phyloP scores from a whole-genome alignment of 2,888 invertebrate genomes.

The Furcula furcula region DNA sequence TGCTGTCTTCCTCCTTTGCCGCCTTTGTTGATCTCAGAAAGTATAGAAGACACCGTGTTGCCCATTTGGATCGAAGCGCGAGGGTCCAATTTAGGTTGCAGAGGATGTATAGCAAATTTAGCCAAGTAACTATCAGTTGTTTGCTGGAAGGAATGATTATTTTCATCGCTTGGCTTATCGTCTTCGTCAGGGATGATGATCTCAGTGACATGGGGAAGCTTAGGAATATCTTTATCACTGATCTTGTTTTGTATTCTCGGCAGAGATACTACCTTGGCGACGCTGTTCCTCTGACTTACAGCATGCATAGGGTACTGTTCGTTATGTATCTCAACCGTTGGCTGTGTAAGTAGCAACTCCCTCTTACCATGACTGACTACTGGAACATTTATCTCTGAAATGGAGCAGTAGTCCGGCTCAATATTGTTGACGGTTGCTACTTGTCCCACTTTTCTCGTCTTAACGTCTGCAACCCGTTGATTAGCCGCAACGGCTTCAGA shows the following conservation, averaged over 20 bases:
- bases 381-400: constrained; percentile 87
- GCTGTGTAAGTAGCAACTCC: constrained; percentile 78
- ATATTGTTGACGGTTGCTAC: constrained; percentile 71
- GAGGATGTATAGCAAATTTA: constrained; percentile 65
- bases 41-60: constrained; percentile 82
- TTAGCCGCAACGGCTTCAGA: constrained; percentile 82
- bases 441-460: constrained; percentile 77
- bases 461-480: constrained; percentile 82
- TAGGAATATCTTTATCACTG: constrained; percentile 85
- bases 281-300: constrained; percentile 63
- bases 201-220: constrained; percentile 88
- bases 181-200: constrained; percentile 87
- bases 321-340: constrained; percentile 77
- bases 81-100: constrained; percentile 71
- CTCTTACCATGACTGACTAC: constrained; percentile 81
- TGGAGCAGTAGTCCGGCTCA: constrained; percentile 89
- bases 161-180: constrained; percentile 68
- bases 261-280: constrained; percentile 70
- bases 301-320: constrained; percentile 72
- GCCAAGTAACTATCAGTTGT: constrained; percentile 62
- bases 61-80: constrained; percentile 83
- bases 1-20: constrained; percentile 69
- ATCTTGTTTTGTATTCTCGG: constrained; percentile 72
- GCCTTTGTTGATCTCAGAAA: constrained; percentile 81
- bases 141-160: constrained; percentile 56